Base-by-base conservation (phyloP, 1,140 invertebrate genomes). In the Homalodisca vitripennis region DNA sequence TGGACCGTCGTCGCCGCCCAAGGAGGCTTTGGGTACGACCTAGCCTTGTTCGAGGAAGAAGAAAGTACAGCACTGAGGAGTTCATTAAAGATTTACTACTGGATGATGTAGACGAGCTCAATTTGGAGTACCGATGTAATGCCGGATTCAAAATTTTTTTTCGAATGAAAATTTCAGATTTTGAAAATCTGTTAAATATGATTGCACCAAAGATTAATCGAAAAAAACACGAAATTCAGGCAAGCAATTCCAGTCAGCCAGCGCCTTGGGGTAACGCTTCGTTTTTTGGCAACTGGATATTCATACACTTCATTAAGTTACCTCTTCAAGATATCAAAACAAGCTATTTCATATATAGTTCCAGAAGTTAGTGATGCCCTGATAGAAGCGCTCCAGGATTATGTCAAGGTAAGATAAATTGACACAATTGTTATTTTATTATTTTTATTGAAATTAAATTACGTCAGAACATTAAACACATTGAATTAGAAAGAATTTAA, bases 171-270 rank as follows among this genome's bases (percentile, higher is more conserved):
- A 53, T 3, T 22, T 14, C 48, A 3, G 48, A 24, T 24, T 53
- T 53, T 53, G 22, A 53, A 53, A 53, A 53, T 22, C 48, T 53
- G 6, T 65, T 65, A 20, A 46, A 65, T 31, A 65, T 65, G 63
- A n/a, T 77, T 27, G 66, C 47, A 48, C 71, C 71, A 31, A 65
- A 66, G 53, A 77, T 77, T 70, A 73, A 69, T 20, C n/a, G n/a
- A 77, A 72, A 31, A 75, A 70, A 71, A 78, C 68, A 78, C 74
- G 22, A 47, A 70, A 48, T 74, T 71, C 63, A 66, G 77, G 66
- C 67, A 74, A 72, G 72, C 75, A 22, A 77, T 78, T 64, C 53
- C 74, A 26, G 30, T 67, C 1, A 32, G 70, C 68, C 73, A 74
- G 32, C 66, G 74, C 66, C 68, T 77, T 34, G 73, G 73, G 62